Evolutionary conservation across 2,888 invertebrate species (phyloP).

Genomic region (Nomada ferruginata): DNA sequence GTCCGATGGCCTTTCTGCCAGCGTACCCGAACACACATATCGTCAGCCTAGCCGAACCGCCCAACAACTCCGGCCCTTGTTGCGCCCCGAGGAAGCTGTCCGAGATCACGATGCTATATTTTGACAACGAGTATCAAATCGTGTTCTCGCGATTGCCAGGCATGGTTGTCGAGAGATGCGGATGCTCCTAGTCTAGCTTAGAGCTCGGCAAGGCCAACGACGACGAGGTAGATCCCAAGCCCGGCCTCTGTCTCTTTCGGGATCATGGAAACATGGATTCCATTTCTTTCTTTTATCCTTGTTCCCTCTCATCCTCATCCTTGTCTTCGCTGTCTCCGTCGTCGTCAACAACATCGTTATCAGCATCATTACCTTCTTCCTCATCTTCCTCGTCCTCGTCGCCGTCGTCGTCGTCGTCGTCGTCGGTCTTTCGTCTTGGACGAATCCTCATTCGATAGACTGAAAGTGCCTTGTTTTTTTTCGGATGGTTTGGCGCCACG

Average conservation of each 20-base stretch:
- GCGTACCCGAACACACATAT: conserved; percentile 95
- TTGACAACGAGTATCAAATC: conserved; percentile 94
- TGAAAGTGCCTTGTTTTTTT: conserved; percentile 78
- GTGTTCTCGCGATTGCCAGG: conserved; percentile 95
- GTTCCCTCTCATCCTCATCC: no score
- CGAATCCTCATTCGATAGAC: conserved; percentile 74
- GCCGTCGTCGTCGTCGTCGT: conserved; percentile 7
- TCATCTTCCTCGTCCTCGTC: not conserved
- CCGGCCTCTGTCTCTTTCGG: not conserved
- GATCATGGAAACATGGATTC: not conserved
- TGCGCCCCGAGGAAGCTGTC: conserved; percentile 96
- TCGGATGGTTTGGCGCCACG: conserved; percentile 50
- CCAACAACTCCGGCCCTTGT: conserved; percentile 93
- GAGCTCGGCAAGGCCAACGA: conserved; percentile 37
- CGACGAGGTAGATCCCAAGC: conserved; percentile 30
- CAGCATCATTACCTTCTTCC: conserved; percentile 11
- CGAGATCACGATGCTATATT: conserved; percentile 95
- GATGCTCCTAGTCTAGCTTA: conserved; percentile 89
- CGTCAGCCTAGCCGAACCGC: conserved; percentile 91
- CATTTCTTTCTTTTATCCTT: not conserved
- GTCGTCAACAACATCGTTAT: not conserved
- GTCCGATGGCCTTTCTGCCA: conserved; percentile 94
- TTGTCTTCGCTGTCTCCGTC: not conserved
- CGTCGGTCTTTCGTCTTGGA: conserved; percentile 44
- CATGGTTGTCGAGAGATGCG: conserved; percentile 97